Percentiles rank a stretch among this genome's conserved stretches.
Conservation (phyloP, 1,140 invertebrate genomes). For the Bombus polaris region DNA sequence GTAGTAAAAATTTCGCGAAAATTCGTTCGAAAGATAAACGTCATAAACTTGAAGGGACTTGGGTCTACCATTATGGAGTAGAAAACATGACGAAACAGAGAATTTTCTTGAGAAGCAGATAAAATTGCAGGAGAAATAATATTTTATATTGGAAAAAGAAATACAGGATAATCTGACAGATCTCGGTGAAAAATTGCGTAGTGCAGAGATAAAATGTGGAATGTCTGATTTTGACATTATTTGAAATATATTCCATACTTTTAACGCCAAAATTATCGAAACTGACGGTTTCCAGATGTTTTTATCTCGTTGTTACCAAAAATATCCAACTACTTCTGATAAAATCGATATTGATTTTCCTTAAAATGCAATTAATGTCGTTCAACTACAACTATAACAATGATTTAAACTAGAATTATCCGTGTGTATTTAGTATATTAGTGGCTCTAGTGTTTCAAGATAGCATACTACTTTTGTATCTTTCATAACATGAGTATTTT, state of each 20-base stretch:
- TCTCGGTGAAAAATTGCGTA: neutral
- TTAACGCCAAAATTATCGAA: neutral
- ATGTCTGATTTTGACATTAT: too few relatives aligned
- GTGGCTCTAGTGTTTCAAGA: accelerated
- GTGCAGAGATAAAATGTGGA: neutral
- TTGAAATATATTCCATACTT: neutral
- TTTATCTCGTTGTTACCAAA: too few relatives aligned
- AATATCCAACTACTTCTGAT: too few relatives aligned
- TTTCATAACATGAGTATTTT: too few relatives aligned
- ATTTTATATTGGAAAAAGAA: neutral
- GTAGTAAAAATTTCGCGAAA: neutral
- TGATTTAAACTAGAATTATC: too few relatives aligned
- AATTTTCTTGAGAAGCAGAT: too few relatives aligned
- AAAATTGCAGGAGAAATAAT: neutral
- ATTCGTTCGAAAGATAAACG: neutral
- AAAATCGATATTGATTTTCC: too few relatives aligned
- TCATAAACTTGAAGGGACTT: neutral
- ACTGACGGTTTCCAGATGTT: neutral
- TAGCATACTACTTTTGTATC: too few relatives aligned
- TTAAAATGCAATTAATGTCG: too few relatives aligned
- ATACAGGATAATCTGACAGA: neutral
- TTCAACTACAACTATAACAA: too few relatives aligned
- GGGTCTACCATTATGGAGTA: neutral
- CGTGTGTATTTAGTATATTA: too few relatives aligned
- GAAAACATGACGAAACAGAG: neutral